These are phyloP conservation scores for Dexiosoma caninum DNA, from an alignment of 2,888 invertebrate genomes.

Conservation along the genomic window DNA sequence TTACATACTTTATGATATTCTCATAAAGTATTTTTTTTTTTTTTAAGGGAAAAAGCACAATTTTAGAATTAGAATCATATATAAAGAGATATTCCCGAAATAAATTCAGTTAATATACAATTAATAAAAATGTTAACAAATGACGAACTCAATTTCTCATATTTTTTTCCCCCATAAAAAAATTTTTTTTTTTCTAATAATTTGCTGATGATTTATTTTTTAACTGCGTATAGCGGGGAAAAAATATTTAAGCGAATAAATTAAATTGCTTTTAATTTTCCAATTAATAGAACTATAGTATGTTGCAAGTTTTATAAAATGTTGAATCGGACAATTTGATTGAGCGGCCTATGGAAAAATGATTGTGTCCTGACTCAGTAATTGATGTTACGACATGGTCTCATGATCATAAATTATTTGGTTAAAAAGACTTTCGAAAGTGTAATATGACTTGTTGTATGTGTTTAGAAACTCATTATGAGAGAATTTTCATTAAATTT, in stretches of 20 bases:
- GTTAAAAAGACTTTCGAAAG: no score
- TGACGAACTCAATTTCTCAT: slow-evolving; percentile 1
- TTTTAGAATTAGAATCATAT: no score
- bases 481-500: no score
- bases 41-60: no score
- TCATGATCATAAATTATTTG: background rate
- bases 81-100: no score
- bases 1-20: no score
- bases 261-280: slow-evolving; percentile 59
- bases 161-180: no score
- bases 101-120: no score
- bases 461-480: no score
- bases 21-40: no score
- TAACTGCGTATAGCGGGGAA: no score
- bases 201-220: slow-evolving; percentile 31
- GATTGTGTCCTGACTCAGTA: background rate
- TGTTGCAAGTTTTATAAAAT: slow-evolving; percentile 53
- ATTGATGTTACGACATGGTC: background rate
- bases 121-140: slow-evolving; percentile 39
- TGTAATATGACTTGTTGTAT: no score
- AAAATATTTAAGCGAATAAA: slow-evolving; percentile 41
- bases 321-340: slow-evolving; percentile 54
- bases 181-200: background rate
- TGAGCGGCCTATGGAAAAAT: background rate
- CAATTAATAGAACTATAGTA: slow-evolving; percentile 42